Percentiles rank a stretch among this genome's conserved stretches.
phyloP scores from a whole-genome alignment of 2,113 vertebrate species.

The Mesoclemmys tuberculata region DNA sequence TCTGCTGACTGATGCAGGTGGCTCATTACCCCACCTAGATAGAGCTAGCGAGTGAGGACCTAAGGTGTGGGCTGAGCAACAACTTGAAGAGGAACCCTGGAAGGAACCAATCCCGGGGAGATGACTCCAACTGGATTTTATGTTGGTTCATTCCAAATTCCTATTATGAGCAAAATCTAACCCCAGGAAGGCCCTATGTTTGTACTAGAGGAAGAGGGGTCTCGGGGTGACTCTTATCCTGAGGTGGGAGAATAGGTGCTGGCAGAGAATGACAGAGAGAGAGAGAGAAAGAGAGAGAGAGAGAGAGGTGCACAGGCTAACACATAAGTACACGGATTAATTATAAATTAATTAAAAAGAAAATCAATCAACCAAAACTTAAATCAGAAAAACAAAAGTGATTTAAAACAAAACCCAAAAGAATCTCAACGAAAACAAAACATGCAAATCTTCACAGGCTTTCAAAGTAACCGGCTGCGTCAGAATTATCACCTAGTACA shows the following conservation, averaged over 20 bases:
- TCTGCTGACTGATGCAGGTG: neutral
- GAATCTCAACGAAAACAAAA: constrained; percentile 83
- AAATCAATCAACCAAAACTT: constrained; percentile 69
- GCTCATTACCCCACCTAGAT: neutral
- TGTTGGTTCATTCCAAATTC: neutral
- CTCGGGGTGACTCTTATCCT: constrained; percentile 35
- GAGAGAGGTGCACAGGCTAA: constrained; percentile 71
- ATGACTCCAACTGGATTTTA: neutral
- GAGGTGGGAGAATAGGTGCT: constrained; percentile 35
- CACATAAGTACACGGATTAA: constrained; percentile 77
- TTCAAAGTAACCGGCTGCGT: constrained; percentile 75
- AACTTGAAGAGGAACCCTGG: neutral
- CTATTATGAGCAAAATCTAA: neutral
- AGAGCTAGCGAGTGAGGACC: neutral
- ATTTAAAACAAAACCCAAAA: constrained; percentile 76
- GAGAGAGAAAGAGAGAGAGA: neutral
- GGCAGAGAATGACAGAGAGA: neutral
- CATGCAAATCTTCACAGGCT: constrained; percentile 94
- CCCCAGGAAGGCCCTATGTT: neutral
- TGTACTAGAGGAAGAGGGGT: neutral
- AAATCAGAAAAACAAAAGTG: constrained; percentile 81
- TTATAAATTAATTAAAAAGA: constrained; percentile 73
- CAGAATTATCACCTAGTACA: constrained; percentile 85
- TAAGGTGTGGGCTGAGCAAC: neutral
- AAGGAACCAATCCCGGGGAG: neutral